Base-by-base conservation (phyloP, 2,113 vertebrate species). In the Lepus europaeus region DNA sequence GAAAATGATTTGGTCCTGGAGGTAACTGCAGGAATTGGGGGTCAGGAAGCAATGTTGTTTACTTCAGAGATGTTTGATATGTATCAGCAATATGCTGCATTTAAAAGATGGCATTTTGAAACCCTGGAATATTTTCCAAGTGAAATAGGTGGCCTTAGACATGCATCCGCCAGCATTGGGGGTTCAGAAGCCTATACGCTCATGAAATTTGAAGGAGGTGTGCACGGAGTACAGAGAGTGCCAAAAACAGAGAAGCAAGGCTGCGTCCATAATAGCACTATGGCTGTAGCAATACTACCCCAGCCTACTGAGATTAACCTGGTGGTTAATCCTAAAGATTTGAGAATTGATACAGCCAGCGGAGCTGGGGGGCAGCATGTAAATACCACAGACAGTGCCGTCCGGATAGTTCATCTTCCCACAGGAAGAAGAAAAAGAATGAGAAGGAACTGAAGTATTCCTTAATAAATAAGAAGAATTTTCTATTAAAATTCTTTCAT, bases 301-400 rank as follows among this genome's bases (percentile, higher is more conserved):
- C 99, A 99, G 14, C 99, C 99, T 25, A 98, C 98, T 0, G 98
- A 99, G 99, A 99, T 99, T 95, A 99, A 98, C 64, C 98, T 99
- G 70, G 98, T 98, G 7, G 99, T 99, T 95, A 99, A 99, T 97
- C 97, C 98, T 0, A 99, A 99, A 98, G 99, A 99, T 89, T 97
- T 99, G 94, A 98, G 98, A 92, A 99, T 99, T 76, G 99, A 99
- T n/a, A 99, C 99, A 0, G 99, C 99, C 0, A 99, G 99, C 94
- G 99, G 99, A 94, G 99, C 99, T 49, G 99, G 99, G n/a, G 99
- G 99, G 36, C 99, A 99, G 95, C 99, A 99, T 11, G 99, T 99
- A 33, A 99, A 99, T 93, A 99, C 99, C 14, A 99, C 99, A 1
- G 99, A 99, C 96, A 99, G 99, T 22, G 99, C 99, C 4, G 99